Conservation (phyloP, 2,888 invertebrate species). For the Oscheius sp. region DNA sequence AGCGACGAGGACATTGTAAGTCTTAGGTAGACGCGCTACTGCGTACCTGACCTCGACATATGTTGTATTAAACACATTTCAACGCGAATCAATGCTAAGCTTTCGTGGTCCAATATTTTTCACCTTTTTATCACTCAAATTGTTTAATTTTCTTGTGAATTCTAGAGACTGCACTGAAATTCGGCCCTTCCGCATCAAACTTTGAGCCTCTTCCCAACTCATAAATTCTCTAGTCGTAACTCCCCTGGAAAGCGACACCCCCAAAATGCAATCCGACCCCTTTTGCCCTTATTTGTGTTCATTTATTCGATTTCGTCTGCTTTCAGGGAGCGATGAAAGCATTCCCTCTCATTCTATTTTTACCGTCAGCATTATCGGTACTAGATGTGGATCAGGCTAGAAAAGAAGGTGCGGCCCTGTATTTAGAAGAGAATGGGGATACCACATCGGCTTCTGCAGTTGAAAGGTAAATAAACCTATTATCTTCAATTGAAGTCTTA, state of each 20-base stretch:
- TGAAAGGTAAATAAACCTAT: not conserved
- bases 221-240: too few relatives aligned
- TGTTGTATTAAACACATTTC: too few relatives aligned
- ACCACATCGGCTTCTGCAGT: constrained; percentile 4
- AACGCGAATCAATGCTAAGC: too few relatives aligned
- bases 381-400: constrained; percentile 13
- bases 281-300: constrained; percentile 21
- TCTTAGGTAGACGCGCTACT: too few relatives aligned
- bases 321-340: constrained; percentile 10
- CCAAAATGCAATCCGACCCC: constrained; percentile 28
- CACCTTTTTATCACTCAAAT: too few relatives aligned
- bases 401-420: constrained; percentile 15
- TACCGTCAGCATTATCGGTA: not conserved
- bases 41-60: too few relatives aligned
- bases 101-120: too few relatives aligned
- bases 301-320: not conserved
- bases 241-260: constrained; percentile 6
- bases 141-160: too few relatives aligned
- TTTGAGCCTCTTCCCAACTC: too few relatives aligned
- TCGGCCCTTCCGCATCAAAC: too few relatives aligned
- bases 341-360: constrained; percentile 13
- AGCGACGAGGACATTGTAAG: not conserved
- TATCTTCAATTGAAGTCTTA: not conserved
- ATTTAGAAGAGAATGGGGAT: constrained; percentile 25
- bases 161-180: too few relatives aligned